Conservation (phyloP, 2,113 vertebrate species). For the Balaeniceps rex region DNA sequence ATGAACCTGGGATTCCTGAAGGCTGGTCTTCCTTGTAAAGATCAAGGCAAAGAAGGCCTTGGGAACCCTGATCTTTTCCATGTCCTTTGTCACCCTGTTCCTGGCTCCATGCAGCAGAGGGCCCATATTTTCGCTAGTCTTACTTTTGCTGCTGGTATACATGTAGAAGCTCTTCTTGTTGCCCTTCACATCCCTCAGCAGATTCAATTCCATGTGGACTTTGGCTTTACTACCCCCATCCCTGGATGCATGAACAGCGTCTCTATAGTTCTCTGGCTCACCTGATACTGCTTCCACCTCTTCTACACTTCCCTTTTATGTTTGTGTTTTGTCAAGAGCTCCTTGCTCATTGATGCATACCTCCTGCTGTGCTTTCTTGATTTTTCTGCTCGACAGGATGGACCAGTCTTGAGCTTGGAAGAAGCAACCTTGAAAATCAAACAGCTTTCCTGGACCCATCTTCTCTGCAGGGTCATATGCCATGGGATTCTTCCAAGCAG, state of each 20-base stretch:
- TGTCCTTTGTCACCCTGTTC: background rate
- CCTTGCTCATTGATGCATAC: background rate
- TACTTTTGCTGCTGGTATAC: background rate
- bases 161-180: background rate
- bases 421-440: background rate
- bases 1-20: background rate
- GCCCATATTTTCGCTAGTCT: background rate
- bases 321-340: background rate
- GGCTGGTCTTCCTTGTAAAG: background rate
- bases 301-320: background rate
- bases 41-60: background rate
- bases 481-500: background rate
- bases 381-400: background rate
- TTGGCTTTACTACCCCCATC: background rate
- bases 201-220: background rate
- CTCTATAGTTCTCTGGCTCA: background rate
- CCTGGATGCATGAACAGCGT: too few relatives aligned
- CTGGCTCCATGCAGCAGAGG: background rate
- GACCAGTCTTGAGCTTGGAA: background rate
- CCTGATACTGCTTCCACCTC: background rate
- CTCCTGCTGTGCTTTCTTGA: background rate
- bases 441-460: background rate
- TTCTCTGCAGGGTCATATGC: background rate
- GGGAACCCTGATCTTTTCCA: background rate
- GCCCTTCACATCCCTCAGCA: background rate